These are phyloP conservation scores for Eulemur albifrons DNA, from an alignment of 2,797 vertebrate genomes.

Conservation along the genomic window DNA sequence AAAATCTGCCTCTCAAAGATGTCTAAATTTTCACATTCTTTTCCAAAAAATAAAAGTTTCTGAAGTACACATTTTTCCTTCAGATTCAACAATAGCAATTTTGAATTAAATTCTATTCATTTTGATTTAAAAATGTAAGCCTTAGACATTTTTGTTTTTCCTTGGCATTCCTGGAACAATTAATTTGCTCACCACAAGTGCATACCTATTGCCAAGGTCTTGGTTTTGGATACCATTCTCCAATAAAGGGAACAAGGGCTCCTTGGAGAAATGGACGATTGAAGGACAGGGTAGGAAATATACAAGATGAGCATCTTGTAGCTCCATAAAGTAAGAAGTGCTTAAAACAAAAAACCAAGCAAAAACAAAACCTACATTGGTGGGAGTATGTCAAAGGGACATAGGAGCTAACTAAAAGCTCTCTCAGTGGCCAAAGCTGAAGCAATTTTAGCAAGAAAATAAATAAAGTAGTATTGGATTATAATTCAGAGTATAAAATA, in stretches of 20 bases:
- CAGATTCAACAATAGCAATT: not conserved
- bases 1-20: slow-evolving; percentile 5
- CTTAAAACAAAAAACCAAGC: not conserved
- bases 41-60: not conserved
- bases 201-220: not conserved
- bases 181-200: not conserved
- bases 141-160: not conserved
- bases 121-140: not conserved
- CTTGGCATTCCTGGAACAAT: not conserved
- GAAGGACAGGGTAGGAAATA: not conserved
- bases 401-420: not conserved
- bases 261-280: not conserved
- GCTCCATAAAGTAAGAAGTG: not conserved
- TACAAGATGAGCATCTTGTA: not conserved
- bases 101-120: not conserved
- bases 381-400: not conserved
- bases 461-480: not conserved
- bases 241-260: not conserved
- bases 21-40: not conserved
- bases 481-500: not conserved
- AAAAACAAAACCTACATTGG: not conserved
- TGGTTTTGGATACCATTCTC: not conserved
- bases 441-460: not conserved
- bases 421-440: not conserved
- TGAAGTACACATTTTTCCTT: not conserved